These are phyloP conservation scores for Anisognathus igniventris DNA, from an alignment of 2,797 vertebrate genomes.

Conservation along the genomic window DNA sequence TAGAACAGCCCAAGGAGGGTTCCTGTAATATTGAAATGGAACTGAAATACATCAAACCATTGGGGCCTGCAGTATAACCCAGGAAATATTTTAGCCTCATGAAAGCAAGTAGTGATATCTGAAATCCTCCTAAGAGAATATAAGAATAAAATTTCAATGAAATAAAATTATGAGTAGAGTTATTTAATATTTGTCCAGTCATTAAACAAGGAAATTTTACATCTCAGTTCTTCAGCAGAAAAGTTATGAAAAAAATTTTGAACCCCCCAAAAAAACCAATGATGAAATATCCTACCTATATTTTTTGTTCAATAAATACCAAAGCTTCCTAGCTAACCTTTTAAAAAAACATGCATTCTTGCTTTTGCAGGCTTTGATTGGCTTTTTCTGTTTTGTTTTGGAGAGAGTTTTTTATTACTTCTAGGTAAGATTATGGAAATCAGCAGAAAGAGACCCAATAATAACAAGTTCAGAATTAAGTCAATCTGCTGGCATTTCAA, in stretches of 20 bases:
- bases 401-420: accelerated
- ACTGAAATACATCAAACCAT: neutral
- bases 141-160: neutral
- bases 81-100: neutral
- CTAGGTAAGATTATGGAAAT: neutral
- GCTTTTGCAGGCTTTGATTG: neutral
- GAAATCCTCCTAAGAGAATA: neutral
- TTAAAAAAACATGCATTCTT: neutral
- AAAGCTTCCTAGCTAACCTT: neutral
- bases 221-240: neutral
- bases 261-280: neutral
- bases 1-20: neutral
- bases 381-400: neutral
- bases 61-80: neutral
- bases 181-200: neutral
- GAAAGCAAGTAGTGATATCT: neutral
- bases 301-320: neutral
- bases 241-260: neutral
- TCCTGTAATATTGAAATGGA: neutral
- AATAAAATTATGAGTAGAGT: neutral
- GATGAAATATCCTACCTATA: neutral
- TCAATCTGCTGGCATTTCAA: neutral
- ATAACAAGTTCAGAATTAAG: neutral
- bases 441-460: neutral
- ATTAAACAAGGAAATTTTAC: neutral